Base-by-base conservation (phyloP, 2,797 vertebrate species). In the Enteromius thamalakanensis region DNA sequence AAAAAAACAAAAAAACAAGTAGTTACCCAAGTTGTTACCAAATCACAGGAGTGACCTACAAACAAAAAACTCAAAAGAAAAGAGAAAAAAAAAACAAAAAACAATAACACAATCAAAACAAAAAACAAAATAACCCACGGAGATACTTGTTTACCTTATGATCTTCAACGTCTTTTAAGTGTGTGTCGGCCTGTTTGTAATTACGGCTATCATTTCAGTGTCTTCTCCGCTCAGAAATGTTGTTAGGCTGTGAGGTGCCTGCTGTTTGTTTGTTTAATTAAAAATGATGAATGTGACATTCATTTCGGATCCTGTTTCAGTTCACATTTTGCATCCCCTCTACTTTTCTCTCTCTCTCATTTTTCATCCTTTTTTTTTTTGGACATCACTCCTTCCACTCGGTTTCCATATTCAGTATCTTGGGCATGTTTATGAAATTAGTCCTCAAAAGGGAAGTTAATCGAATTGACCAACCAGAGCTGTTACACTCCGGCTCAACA, bases 401-500 rank as follows among this genome's bases (percentile, higher is more conserved):
- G 23, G 49, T 47, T 55, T 84, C 42, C 15, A 15, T 42, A 26
- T 87, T 88, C 79, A 9, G 70, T 68, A 55, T 65, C 67, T 71
- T 60, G 83, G 83, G 81, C 79, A 87, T 37, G 82, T 74, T 83
- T 55, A 87, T 55, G 34, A 80, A 89, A 87, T 86, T 81, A 81
- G 74, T 77, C 74, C 76, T 71, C 55, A 82, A 72, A 87, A 87
- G 60, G 80, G 83, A 85, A 85, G 85, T 87, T 89, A 92, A 92
- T 91, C 84, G 83, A 91, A 87, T 90, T 86, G 85, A 87, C 85
- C 83, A 64, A 84, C 53, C 15, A 29, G 85, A 86, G 86, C 89
- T 89, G 84, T 70, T 58, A 84, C 87, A 88, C 83, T 85, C 85
- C 34, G n/a, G 79, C 79, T 82, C 45, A 77, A 76, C 10, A 79